Evolutionary conservation across 2,888 invertebrate species (phyloP).

Genomic region (Harmothoe impar): DNA sequence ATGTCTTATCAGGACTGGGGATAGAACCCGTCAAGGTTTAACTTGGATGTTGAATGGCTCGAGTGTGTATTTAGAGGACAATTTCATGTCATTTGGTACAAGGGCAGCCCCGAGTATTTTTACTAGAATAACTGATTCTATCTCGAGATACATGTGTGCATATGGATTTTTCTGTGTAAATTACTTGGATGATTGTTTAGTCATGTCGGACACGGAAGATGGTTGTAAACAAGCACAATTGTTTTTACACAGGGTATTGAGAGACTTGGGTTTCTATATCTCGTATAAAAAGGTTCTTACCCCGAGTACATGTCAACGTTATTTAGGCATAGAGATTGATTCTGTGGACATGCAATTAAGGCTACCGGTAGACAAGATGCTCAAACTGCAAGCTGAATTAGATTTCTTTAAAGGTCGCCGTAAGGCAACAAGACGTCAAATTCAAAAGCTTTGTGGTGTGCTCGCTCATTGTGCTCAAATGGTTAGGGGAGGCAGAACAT

Average conservation of each 20-base stretch:
- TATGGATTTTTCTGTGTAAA: background rate
- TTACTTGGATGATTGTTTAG: background rate
- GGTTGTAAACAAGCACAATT: background rate
- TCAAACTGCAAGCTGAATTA: background rate
- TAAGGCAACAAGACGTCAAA: background rate
- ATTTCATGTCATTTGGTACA: background rate
- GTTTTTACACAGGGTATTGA: background rate
- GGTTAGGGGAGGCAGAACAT: background rate
- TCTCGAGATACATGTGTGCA: background rate
- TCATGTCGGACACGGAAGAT: background rate
- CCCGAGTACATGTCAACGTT: background rate
- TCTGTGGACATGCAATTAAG: background rate
- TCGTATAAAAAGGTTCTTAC: background rate
- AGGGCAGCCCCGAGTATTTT: background rate
- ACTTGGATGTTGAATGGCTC: background rate
- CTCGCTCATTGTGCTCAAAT: background rate
- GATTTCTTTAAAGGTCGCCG: background rate
- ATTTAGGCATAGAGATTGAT: background rate
- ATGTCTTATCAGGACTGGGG: background rate
- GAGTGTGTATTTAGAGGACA: background rate
- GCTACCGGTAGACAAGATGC: background rate
- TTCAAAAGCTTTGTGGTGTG: background rate
- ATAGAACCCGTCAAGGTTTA: background rate
- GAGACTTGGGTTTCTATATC: background rate
- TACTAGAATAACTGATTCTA: background rate